Conservation (phyloP, 1,140 invertebrate genomes). For the Zelostemma sp. region DNA sequence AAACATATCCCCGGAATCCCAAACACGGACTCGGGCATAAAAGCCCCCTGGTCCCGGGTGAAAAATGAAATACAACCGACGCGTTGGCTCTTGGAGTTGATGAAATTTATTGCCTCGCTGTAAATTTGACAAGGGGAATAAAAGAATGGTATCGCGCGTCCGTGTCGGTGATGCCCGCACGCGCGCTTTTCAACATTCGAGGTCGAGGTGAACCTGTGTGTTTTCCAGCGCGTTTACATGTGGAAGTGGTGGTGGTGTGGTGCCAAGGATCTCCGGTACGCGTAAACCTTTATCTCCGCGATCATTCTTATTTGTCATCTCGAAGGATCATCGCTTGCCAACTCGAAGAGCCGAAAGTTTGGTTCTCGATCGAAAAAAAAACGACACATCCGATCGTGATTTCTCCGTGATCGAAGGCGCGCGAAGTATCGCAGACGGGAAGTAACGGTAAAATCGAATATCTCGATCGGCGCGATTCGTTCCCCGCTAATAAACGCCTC, state of each 20-base stretch:
- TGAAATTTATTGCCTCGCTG: neutral
- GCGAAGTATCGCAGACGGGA: neutral
- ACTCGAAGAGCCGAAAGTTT: constrained; percentile 5
- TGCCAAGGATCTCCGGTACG: constrained; percentile 35
- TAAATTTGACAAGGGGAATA: constrained; percentile 1
- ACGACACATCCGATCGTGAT: no score
- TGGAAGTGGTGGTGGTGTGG: constrained; percentile 5
- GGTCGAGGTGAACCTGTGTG: constrained; percentile 36
- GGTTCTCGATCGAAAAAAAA: no score
- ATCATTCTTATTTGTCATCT: constrained; percentile 37
- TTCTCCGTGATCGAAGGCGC: neutral
- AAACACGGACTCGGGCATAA: no score
- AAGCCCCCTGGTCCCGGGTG: no score
- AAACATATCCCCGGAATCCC: no score
- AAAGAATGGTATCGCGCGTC: constrained; percentile 1
- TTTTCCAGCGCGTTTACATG: constrained; percentile 22
- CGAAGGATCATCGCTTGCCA: constrained; percentile 33
- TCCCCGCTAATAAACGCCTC: constrained; percentile 25
- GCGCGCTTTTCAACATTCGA: constrained; percentile 20
- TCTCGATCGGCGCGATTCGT: constrained; percentile 14
- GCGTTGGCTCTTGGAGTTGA: no score
- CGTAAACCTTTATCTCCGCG: constrained; percentile 11
- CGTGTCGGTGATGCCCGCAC: no score
- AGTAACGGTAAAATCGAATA: constrained; percentile 13
- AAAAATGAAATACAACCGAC: no score